These are phyloP conservation scores for Tetragnatha montana DNA, from an alignment of 2,888 invertebrate species.

Conservation along the genomic window DNA sequence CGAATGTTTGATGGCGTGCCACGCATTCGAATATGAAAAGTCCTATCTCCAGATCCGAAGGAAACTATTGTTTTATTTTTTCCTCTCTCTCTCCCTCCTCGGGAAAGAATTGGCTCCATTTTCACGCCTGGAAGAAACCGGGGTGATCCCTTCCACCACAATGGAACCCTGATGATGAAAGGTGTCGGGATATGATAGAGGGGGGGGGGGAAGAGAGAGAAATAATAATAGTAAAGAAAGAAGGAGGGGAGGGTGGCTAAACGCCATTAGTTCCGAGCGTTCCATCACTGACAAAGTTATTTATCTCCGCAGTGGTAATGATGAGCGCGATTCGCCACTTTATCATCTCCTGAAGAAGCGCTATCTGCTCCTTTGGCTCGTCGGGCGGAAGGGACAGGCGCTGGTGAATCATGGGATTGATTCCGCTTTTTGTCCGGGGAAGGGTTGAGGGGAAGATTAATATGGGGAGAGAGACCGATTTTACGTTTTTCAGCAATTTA, in stretches of 20 bases:
- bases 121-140: constrained; percentile 33
- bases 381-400: constrained; percentile 17
- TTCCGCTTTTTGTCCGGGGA: not conserved
- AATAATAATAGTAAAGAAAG: constrained; percentile 14
- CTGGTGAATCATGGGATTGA: not conserved
- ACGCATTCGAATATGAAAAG: constrained; percentile 8
- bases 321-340: constrained; percentile 59
- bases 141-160: constrained; percentile 51
- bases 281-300: constrained; percentile 68
- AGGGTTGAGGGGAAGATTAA: no score
- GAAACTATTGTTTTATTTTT: constrained; percentile 47
- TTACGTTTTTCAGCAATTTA: no score
- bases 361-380: constrained; percentile 32
- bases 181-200: constrained; percentile 45
- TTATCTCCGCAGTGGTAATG: constrained; percentile 63
- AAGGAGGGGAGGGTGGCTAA: constrained; percentile 45
- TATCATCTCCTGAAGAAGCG: constrained; percentile 45
- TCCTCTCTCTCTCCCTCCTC: constrained; percentile 3
- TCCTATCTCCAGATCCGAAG: constrained; percentile 18
- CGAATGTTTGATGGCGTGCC: constrained; percentile 13
- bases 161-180: constrained; percentile 62
- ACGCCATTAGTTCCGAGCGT: constrained; percentile 63
- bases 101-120: constrained; percentile 43
- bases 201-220: constrained; percentile 6
- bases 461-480: no score